phyloP scores from a whole-genome alignment of 1,140 invertebrate species.

The Theocolax elegans region DNA sequence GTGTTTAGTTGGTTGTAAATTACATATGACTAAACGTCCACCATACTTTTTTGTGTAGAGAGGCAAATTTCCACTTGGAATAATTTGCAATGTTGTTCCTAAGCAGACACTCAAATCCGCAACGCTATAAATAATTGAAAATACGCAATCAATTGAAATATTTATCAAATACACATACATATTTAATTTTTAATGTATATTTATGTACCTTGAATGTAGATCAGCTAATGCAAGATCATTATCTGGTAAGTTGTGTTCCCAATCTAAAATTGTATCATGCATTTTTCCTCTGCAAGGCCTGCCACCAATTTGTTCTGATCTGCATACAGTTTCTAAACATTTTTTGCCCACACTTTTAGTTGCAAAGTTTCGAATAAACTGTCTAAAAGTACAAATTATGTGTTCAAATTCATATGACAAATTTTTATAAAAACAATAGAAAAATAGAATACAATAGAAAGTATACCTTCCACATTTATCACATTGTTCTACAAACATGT shows the following conservation, averaged over 20 bases:
- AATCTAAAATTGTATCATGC: constrained; percentile 96
- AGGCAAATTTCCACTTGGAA: constrained; percentile 95
- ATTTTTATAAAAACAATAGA: neutral
- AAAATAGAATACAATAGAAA: constrained; percentile 19
- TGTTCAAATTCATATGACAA: constrained; percentile 18
- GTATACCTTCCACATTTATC: constrained; percentile 86
- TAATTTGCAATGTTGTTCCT: constrained; percentile 96
- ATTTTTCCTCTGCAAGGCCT: constrained; percentile 86
- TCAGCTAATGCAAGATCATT: constrained; percentile 88
- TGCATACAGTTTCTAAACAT: constrained; percentile 81
- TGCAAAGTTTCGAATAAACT: constrained; percentile 84
- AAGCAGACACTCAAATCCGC: constrained; percentile 93
- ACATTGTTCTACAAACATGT: constrained; percentile 97
- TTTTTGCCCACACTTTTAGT: constrained; percentile 93
- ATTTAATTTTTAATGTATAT: neutral
- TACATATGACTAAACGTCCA: constrained; percentile 93
- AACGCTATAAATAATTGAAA: constrained; percentile 69
- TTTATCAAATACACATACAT: no score
- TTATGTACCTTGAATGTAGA: constrained; percentile 84
- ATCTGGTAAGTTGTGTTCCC: constrained; percentile 95
- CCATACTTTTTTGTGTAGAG: constrained; percentile 88
- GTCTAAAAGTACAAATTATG: constrained; percentile 67
- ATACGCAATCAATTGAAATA: no score
- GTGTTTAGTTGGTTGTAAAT: constrained; percentile 97
- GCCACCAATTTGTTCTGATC: constrained; percentile 71